Evolutionary conservation across 2,888 invertebrate genomes (phyloP).

Genomic region (Girardia tigrina): DNA sequence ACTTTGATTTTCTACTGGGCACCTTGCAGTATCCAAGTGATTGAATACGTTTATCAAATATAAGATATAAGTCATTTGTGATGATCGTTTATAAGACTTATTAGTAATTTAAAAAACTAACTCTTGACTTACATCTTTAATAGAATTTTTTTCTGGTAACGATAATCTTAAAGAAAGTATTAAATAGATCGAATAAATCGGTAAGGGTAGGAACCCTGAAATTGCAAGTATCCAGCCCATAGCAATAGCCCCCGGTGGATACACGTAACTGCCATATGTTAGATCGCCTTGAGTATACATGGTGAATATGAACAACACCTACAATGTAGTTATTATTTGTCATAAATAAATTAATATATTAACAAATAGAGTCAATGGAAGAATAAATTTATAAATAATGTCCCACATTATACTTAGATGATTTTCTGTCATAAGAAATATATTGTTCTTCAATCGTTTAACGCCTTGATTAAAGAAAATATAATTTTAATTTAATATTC

Average conservation of each 20-base stretch:
- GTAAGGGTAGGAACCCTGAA: neutral
- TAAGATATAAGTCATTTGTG: no score
- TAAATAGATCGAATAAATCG: neutral
- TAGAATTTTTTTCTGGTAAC: neutral
- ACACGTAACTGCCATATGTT: neutral
- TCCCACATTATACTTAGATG: neutral
- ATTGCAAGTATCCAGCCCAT: neutral
- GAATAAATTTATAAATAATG: neutral
- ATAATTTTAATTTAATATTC: no score
- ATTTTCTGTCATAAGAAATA: neutral
- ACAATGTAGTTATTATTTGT: neutral
- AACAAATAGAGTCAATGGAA: neutral
- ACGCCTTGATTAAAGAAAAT: neutral
- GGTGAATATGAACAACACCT: neutral
- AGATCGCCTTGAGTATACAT: slow-evolving; percentile 14
- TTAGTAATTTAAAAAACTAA: neutral
- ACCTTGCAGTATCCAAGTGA: no score
- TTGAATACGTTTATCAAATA: no score
- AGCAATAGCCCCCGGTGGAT: neutral
- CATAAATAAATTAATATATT: neutral
- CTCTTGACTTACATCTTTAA: neutral
- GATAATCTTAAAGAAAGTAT: neutral
- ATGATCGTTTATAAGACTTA: no score
- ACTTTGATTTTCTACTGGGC: no score
- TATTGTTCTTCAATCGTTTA: neutral